These are phyloP conservation scores for Muschampia plurimacula DNA, from an alignment of 2,888 invertebrate genomes.

Conservation along the genomic window DNA sequence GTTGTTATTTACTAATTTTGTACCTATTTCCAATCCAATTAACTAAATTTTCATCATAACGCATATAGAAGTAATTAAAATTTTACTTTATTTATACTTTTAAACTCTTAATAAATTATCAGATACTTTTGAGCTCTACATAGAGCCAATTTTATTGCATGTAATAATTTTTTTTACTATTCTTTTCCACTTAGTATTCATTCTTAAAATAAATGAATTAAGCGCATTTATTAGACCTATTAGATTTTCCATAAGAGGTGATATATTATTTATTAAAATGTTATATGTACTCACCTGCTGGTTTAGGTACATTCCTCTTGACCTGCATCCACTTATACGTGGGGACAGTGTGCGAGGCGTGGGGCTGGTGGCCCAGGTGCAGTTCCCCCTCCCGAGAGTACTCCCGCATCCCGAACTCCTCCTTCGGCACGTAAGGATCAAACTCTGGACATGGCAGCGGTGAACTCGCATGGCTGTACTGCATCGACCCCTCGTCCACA, in stretches of 20 bases:
- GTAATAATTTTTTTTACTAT: no score
- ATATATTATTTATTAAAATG: background rate
- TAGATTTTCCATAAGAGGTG: background rate
- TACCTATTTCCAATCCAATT: no score
- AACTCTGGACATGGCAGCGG: conserved; percentile 86
- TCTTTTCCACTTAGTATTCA: no score
- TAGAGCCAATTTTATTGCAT: no score
- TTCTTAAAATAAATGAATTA: no score
- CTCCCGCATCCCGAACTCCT: conserved; percentile 82
- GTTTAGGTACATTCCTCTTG: conserved; percentile 98
- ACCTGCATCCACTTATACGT: conserved; percentile 99
- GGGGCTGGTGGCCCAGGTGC: conserved; percentile 70
- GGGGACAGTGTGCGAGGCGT: conserved; percentile 89
- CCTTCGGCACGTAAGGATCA: conserved; percentile 87
- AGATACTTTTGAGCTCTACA: no score
- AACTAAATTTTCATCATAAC: no score
- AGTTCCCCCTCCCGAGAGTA: conserved; percentile 68
- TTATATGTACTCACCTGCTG: conserved; percentile 88
- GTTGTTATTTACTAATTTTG: no score
- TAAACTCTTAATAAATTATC: no score
- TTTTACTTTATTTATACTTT: no score
- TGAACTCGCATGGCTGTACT: conserved; percentile 71
- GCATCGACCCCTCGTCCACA: conserved; percentile 74
- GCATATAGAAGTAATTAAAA: no score
- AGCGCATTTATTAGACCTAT: no score